These are phyloP conservation scores for Candoia aspera DNA, from an alignment of 2,113 vertebrate species.

Conservation along the genomic window DNA sequence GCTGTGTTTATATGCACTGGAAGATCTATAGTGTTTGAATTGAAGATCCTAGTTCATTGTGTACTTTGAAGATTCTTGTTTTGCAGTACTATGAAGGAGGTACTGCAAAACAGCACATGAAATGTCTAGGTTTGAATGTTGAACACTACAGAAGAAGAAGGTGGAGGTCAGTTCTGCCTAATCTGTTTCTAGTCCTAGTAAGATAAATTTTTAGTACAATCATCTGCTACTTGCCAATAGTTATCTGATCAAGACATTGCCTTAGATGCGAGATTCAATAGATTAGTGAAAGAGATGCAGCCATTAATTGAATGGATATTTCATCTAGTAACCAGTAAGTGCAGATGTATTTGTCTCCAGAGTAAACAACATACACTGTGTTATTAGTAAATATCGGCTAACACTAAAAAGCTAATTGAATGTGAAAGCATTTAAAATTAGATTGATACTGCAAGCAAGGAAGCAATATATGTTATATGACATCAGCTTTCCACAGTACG, in stretches of 20 bases:
- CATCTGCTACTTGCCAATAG: not conserved
- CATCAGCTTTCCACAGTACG: too few species aligned
- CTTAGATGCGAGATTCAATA: not conserved
- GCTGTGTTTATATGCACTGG: too few species aligned
- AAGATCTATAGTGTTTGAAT: not conserved
- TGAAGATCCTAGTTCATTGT: not conserved
- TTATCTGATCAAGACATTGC: not conserved
- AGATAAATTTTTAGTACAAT: not conserved
- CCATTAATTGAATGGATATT: not conserved
- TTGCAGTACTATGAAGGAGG: not conserved
- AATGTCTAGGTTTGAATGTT: not conserved
- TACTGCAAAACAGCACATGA: not conserved
- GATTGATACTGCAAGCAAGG: not conserved
- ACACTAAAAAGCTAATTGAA: not conserved
- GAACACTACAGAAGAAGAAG: not conserved
- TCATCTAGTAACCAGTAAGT: not conserved
- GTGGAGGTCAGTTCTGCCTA: not conserved
- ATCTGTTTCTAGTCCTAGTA: not conserved
- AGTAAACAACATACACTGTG: slow-evolving; percentile 9
- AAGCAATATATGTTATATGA: not conserved
- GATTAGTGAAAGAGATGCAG: not conserved
- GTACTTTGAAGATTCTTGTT: not conserved
- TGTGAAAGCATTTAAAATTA: not conserved
- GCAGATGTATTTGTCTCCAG: not conserved
- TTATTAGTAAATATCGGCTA: slow-evolving; percentile 7